Conservation (phyloP, 2,888 invertebrate genomes). For the Lycocerus yunnanus region DNA sequence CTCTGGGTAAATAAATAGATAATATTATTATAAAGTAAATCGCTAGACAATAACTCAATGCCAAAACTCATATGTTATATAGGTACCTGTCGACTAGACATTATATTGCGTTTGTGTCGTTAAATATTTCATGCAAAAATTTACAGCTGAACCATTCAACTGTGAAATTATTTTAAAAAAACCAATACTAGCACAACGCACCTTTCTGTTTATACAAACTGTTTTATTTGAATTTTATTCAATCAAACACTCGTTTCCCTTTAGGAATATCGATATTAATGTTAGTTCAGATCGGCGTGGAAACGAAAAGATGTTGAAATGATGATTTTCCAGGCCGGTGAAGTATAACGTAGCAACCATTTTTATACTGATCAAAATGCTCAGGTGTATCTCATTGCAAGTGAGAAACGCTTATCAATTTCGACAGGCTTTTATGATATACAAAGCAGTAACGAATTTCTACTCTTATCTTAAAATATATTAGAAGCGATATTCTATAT, state of each 20-base stretch:
- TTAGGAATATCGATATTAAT: constrained; percentile 22
- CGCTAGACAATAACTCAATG: neutral
- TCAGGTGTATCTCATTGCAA: constrained; percentile 12
- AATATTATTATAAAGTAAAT: neutral
- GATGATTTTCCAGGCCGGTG: constrained; percentile 20
- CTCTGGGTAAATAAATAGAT: too few species aligned
- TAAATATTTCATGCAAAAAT: constrained; percentile 10
- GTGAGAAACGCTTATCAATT: constrained; percentile 4
- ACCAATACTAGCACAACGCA: constrained; percentile 16
- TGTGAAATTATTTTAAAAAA: constrained; percentile 14
- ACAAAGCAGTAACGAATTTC: neutral
- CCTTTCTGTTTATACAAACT: constrained; percentile 18
- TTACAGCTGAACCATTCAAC: constrained; percentile 6
- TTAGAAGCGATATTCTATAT: neutral
- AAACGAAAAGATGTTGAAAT: constrained; percentile 14
- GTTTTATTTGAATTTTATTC: constrained; percentile 20
- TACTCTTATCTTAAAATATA: neutral
- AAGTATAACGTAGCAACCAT: constrained; percentile 13
- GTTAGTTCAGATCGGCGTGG: constrained; percentile 20
- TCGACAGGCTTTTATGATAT: neutral
- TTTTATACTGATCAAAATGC: constrained; percentile 14
- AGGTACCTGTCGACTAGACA: neutral
- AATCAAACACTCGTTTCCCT: constrained; percentile 10
- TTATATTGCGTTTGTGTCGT: constrained; percentile 15
- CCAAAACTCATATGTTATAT: neutral